These are phyloP conservation scores for Salvelinus namaycush DNA, from an alignment of 2,113 vertebrate genomes.

Conservation along the genomic window DNA sequence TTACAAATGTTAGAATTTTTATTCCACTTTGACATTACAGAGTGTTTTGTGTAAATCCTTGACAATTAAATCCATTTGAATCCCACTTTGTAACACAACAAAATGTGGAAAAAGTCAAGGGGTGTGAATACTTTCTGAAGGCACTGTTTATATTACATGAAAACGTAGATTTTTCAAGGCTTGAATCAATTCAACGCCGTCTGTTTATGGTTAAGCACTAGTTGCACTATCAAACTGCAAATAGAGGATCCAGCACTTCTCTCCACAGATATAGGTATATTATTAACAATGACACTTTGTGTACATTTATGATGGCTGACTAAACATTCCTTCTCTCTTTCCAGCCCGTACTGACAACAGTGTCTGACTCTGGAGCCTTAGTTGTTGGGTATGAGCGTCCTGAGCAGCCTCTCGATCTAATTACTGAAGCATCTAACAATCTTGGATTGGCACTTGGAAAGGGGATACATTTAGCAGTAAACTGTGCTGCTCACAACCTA, in stretches of 20 bases:
- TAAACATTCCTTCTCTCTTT: conserved; percentile 15
- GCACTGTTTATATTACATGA: not conserved
- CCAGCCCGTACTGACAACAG: conserved; percentile 50
- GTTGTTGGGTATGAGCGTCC: conserved; percentile 70
- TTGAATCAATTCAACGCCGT: conserved; percentile 6
- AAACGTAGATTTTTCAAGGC: too few species aligned
- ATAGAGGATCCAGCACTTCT: not conserved
- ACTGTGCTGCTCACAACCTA: conserved; percentile 83
- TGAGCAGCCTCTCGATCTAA: conserved; percentile 82
- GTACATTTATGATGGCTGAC: conserved; percentile 8
- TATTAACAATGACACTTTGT: not conserved
- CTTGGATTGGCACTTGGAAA: conserved; percentile 76
- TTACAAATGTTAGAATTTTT: too few species aligned
- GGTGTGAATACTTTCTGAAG: too few species aligned
- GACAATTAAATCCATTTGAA: too few species aligned
- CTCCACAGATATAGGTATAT: not conserved
- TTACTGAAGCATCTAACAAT: conserved; percentile 76
- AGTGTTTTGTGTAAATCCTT: too few species aligned
- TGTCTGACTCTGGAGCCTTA: conserved; percentile 77
- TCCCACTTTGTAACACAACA: too few species aligned
- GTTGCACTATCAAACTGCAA: not conserved
- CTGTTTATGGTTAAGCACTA: not conserved
- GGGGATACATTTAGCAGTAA: conserved; percentile 82
- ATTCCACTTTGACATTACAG: too few species aligned
- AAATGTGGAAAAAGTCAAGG: too few species aligned